Evolutionary conservation across 2,797 vertebrate species (phyloP), one percentile per base, ranked within the genome.

Genomic region (Enteromius fasciolatus): DNA sequence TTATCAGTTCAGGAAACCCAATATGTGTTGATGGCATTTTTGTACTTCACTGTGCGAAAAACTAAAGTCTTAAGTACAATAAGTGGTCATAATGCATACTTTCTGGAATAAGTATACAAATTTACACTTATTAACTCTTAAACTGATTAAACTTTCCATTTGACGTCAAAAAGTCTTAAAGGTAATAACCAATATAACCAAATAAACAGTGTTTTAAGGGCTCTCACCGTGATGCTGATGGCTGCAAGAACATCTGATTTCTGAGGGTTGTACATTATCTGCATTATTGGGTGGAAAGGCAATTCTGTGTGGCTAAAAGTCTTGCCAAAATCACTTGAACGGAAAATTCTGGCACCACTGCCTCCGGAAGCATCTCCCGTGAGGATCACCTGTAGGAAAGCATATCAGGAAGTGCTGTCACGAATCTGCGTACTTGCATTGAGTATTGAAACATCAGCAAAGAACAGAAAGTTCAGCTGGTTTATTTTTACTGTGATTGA

Each of bases 301-400:
- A 99, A 90, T 80, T 97, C 95, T 8, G 90, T 94, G 36, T 89
- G 90, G 17, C 83, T 82, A 81, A 99, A 99, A 72, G 87, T 94
- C 87, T 93, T 94, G 64, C 97, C 98, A 75, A 95, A 98, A 89
- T 98, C 93, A 1, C 76, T 89, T 0, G 98, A 98, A 81, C 94
- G 93, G 90, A 98, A 98, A 87, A 99, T 96, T 76, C 96, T 92
- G 66, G 94, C 94, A 4, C 91, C 91, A 0, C 39, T 84, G 86
- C 89, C 90, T 77, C 96, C 96, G 2, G 97, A 97, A 14, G 96
- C 92, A 6, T 98, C 97, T 1, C 92, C 96, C 0, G 96, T 97
- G 88, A 99, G 93, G 88, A 99, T 97, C 80, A 98, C 97, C 97
- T 99, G 78, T 2, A 86, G 85, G n/a, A 2, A 39, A 83, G 61